Evolutionary conservation across 1,140 invertebrate species (phyloP).

Genomic region (Neodiprion fabricii): DNA sequence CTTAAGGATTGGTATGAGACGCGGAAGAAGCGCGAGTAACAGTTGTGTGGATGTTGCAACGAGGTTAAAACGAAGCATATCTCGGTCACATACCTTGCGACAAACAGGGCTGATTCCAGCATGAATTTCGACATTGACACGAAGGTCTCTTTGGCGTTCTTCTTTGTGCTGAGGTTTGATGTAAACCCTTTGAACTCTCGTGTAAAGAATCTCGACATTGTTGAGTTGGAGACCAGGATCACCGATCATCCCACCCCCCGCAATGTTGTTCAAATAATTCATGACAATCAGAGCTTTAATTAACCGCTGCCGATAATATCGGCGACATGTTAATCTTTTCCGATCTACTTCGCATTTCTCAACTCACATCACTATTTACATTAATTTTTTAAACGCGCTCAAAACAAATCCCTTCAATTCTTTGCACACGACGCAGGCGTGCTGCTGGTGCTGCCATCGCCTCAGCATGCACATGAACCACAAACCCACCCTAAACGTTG

Average conservation of each 20-base stretch:
- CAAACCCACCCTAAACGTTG: neutral
- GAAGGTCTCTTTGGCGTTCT: constrained; percentile 56
- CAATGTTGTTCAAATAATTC: constrained; percentile 52
- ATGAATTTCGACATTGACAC: constrained; percentile 58
- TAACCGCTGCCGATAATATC: constrained; percentile 9
- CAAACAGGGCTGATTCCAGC: constrained; percentile 57
- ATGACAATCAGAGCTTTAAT: constrained; percentile 31
- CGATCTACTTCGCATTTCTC: constrained; percentile 35
- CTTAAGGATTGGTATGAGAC: neutral
- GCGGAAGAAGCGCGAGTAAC: neutral
- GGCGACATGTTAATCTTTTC: constrained; percentile 7
- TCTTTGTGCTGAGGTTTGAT: constrained; percentile 56
- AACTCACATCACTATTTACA: constrained; percentile 11
- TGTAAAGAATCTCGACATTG: constrained; percentile 58
- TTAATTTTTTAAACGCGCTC: constrained; percentile 19
- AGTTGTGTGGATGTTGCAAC: no score
- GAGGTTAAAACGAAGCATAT: neutral
- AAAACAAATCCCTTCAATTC: constrained; percentile 26
- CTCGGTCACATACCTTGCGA: constrained; percentile 46
- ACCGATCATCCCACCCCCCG: constrained; percentile 37
- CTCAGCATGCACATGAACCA: constrained; percentile 26
- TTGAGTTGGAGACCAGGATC: constrained; percentile 52
- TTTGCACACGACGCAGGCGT: constrained; percentile 31
- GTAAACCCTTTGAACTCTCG: constrained; percentile 58
- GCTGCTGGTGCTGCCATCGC: constrained; percentile 32